Evolutionary conservation across 2,797 vertebrate genomes (phyloP).

Genomic region (Gadopsis marmoratus): DNA sequence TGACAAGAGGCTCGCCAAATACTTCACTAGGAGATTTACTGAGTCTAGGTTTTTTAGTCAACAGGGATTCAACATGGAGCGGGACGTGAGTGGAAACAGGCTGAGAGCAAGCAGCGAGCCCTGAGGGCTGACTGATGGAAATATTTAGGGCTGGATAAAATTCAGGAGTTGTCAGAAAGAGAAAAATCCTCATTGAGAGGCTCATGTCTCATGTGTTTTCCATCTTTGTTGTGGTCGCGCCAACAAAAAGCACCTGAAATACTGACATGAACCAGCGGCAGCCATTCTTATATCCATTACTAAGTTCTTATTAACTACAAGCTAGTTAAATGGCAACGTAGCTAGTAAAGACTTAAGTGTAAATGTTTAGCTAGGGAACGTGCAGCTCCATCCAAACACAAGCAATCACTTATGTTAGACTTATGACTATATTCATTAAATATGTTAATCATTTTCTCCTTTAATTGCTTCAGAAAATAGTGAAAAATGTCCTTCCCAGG

Average conservation of each 20-base stretch:
- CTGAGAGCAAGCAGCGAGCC: slow-evolving; percentile 3
- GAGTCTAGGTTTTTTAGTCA: slow-evolving; percentile 39
- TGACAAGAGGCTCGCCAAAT: slow-evolving; percentile 35
- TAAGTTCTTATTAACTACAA: neutral
- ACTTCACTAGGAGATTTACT: slow-evolving; percentile 51
- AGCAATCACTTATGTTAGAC: neutral
- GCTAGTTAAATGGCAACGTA: neutral
- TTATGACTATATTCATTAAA: neutral
- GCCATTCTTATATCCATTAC: neutral
- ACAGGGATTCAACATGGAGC: slow-evolving; percentile 42
- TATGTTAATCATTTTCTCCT: neutral
- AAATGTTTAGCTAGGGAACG: neutral
- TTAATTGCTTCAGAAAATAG: too few relatives aligned
- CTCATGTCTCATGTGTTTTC: slow-evolving; percentile 27
- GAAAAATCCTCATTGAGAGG: slow-evolving; percentile 35
- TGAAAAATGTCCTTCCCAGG: neutral
- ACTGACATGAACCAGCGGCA: neutral
- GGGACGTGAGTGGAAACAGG: slow-evolving; percentile 44
- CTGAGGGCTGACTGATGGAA: slow-evolving; percentile 36
- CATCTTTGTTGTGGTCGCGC: slow-evolving; percentile 20
- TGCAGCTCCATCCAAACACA: neutral
- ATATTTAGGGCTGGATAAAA: slow-evolving; percentile 34
- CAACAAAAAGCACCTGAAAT: slow-evolving; percentile 24
- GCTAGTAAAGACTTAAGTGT: too few relatives aligned
- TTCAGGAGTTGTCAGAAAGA: slow-evolving; percentile 15